Conservation (phyloP, 2,113 vertebrate genomes). For the Alligator sinensis region DNA sequence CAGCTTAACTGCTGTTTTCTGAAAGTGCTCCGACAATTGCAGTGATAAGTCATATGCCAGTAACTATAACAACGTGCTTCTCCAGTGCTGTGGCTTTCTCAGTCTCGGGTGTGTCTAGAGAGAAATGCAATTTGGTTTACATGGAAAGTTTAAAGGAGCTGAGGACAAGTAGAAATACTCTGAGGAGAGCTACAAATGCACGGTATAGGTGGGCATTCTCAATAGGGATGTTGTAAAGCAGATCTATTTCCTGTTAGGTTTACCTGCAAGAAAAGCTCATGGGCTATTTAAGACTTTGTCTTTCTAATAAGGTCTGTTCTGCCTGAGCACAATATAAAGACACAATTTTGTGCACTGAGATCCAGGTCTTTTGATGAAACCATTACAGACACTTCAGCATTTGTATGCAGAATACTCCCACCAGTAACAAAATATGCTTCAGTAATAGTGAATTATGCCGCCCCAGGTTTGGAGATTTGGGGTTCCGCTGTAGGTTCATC, state of each 20-base stretch:
- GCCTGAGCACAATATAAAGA: rapidly evolving
- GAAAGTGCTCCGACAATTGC: conserved; percentile 36
- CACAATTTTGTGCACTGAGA: rapidly evolving
- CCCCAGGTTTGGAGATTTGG: background rate
- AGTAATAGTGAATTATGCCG: background rate
- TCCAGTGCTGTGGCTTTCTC: background rate
- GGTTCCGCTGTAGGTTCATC: background rate
- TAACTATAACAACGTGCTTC: conserved; percentile 72
- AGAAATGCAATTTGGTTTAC: conserved; percentile 23
- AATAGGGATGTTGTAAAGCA: rapidly evolving
- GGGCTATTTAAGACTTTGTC: background rate
- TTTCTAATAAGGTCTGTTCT: background rate
- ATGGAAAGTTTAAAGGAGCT: background rate
- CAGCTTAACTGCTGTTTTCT: background rate
- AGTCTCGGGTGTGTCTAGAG: background rate
- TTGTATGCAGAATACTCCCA: background rate
- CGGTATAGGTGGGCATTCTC: background rate
- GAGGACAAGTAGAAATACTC: background rate
- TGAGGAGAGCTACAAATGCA: background rate
- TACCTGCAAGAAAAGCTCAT: background rate
- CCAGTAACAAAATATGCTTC: background rate
- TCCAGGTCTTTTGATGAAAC: background rate
- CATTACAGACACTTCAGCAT: background rate
- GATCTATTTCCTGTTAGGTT: background rate
- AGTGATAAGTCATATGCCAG: conserved; percentile 63